phyloP scores from a whole-genome alignment of 2,113 vertebrate species.

The Antechinus stuartii region DNA sequence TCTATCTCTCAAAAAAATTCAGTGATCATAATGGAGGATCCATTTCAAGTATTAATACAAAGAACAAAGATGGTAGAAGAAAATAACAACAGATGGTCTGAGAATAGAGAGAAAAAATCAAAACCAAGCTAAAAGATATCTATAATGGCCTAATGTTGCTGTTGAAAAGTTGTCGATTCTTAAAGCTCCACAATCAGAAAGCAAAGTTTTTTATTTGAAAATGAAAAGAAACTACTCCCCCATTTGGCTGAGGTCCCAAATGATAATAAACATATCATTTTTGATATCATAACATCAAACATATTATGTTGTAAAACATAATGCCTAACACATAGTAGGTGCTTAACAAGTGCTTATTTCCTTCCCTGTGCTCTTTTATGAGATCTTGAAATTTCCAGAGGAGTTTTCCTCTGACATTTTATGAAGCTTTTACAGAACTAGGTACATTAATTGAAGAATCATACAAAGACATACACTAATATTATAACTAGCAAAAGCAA shows the following conservation, averaged over 20 bases:
- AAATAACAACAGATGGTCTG: not conserved
- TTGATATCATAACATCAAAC: too few relatives aligned
- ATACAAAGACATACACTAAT: not conserved
- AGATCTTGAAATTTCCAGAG: not conserved
- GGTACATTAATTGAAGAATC: not conserved
- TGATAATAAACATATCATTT: not conserved
- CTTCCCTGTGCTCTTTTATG: not conserved
- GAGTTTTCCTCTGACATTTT: not conserved
- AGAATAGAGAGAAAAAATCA: not conserved
- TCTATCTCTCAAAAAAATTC: not conserved
- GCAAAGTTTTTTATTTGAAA: not conserved
- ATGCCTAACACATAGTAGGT: not conserved
- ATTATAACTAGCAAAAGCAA: not conserved
- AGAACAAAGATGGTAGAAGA: not conserved
- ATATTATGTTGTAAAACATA: not conserved
- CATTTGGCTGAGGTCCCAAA: not conserved
- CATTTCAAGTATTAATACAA: not conserved
- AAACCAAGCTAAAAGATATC: not conserved
- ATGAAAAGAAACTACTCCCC: not conserved
- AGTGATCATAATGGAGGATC: not conserved
- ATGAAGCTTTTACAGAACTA: not conserved
- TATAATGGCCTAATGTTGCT: not conserved
- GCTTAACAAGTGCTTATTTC: not conserved
- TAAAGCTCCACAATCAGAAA: not conserved
- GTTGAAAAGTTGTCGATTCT: not conserved